Conservation (phyloP, 2,888 invertebrate genomes). For the Plemyria rubiginata region DNA sequence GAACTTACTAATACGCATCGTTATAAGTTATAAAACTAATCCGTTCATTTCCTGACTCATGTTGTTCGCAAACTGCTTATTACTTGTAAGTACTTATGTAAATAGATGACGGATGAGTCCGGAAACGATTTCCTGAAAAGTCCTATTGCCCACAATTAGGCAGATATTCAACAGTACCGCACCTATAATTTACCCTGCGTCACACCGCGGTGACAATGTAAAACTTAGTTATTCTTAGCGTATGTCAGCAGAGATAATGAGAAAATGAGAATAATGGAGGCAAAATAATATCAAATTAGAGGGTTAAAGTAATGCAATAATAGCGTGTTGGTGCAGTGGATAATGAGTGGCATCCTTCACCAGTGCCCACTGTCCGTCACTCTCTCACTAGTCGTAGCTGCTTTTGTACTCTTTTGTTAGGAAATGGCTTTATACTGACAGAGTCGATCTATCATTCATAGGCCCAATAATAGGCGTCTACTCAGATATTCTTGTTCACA, state of each 20-base stretch:
- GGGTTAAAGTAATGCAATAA: constrained; percentile 79
- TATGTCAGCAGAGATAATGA: constrained; percentile 78
- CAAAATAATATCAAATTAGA: constrained; percentile 82
- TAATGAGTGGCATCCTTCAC: constrained; percentile 68
- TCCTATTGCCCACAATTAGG: constrained; percentile 47
- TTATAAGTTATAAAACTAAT: not conserved
- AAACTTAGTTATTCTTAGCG: constrained; percentile 71
- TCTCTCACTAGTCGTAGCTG: constrained; percentile 37
- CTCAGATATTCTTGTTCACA: constrained; percentile 7
- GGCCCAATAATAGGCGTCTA: constrained; percentile 8
- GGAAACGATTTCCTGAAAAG: constrained; percentile 67
- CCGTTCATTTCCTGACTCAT: constrained; percentile 8
- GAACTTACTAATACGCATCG: too few relatives aligned
- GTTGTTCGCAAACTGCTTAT: constrained; percentile 34
- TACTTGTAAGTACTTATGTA: constrained; percentile 34
- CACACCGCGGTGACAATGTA: constrained; percentile 74
- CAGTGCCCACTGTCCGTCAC: constrained; percentile 50
- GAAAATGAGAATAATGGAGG: constrained; percentile 82
- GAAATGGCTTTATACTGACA: constrained; percentile 41
- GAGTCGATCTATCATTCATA: constrained; percentile 16
- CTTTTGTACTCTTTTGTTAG: constrained; percentile 50
- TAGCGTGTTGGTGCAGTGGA: constrained; percentile 57
- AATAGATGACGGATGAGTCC: constrained; percentile 52
- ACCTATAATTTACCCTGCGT: constrained; percentile 76
- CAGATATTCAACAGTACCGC: constrained; percentile 50